Base-by-base conservation (phyloP, 2,113 vertebrate species). In the Mustela nigripes region DNA sequence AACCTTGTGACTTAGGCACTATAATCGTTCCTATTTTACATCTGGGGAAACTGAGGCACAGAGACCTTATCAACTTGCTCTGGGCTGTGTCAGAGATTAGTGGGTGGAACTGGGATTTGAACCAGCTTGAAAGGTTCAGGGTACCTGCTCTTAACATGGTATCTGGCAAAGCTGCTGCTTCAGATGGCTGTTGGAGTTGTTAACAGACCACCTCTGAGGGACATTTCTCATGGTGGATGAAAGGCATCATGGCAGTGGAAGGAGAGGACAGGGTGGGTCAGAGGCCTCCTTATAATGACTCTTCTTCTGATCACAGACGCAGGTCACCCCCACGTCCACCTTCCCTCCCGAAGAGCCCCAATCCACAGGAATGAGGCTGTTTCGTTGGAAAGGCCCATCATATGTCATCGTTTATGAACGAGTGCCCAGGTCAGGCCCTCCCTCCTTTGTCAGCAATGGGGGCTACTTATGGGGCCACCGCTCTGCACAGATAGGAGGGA, bases 401-500 rank as follows among this genome's bases (percentile, higher is more conserved):
- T 62, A 21, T 26, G n/a, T 96, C 95, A 83, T 8, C 1, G 50
- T 85, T 91, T 90, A 94, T 94, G 91, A 80, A 67, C 1, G 1
- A n/a, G 39, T 4, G 0, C 50, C 56, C 42, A 19, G 26, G n/a
- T 56, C 39, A 63, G 63, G 42, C 39, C 7, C 0, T 19, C 76
- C 45, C 76, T 36, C 26, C 74, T 12, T 4, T 82, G 71, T 95
- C 87, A 87, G n/a, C 45, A 89, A 90, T 63, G 45, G 28, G 21
- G 14, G n/a, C 53, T 21, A 18, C 53, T 56, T 56, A 22, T 10
- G 63, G 42, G 74, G 73, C 31, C 39, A 53, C 58, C 2, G 0
- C 80, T 95, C 39, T 83, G 94, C 88, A 21, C 19, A 65, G 58
- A 33, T 26, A 63, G 92, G 69, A 88, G 39, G 87, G 86, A 86